Evolutionary conservation across 2,797 vertebrate genomes (phyloP).

Genomic region (Brotula barbata): DNA sequence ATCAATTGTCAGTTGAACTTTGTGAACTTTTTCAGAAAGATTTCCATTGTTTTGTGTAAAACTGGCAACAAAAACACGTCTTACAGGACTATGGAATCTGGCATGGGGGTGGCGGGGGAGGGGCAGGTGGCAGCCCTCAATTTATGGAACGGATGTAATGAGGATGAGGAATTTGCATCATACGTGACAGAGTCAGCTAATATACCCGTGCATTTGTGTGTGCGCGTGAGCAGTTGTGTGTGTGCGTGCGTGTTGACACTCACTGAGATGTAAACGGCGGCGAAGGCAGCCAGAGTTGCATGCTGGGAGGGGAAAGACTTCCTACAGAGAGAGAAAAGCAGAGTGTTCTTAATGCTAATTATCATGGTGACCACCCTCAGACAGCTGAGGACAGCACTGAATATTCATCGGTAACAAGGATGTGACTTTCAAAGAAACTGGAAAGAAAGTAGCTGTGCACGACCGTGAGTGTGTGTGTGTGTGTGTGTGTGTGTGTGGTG

Average conservation of each 20-base stretch:
- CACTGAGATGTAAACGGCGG: slow-evolving; percentile 94
- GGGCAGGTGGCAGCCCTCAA: too few relatives aligned
- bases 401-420: slow-evolving; percentile 46
- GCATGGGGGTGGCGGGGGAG: too few relatives aligned
- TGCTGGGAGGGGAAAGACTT: slow-evolving; percentile 97
- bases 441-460: neutral
- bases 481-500: slow-evolving; percentile 22
- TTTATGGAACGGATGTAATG: too few relatives aligned
- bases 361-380: slow-evolving; percentile 20
- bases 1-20: too few relatives aligned
- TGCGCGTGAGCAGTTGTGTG: neutral
- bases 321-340: slow-evolving; percentile 70
- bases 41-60: too few relatives aligned
- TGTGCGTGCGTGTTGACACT: slow-evolving; percentile 67
- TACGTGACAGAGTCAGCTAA: too few relatives aligned
- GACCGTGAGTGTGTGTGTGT: slow-evolving; percentile 2
- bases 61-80: too few relatives aligned
- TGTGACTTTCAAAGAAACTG: slow-evolving; percentile 56
- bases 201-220: too few relatives aligned
- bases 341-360: slow-evolving; percentile 37
- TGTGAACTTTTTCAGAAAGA: too few relatives aligned
- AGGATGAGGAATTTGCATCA: too few relatives aligned
- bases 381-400: slow-evolving; percentile 46
- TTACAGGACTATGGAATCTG: too few relatives aligned
- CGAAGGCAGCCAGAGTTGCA: slow-evolving; percentile 92